These are phyloP conservation scores for Eulemur coronatus DNA, from an alignment of 2,797 vertebrate species.

Conservation along the genomic window DNA sequence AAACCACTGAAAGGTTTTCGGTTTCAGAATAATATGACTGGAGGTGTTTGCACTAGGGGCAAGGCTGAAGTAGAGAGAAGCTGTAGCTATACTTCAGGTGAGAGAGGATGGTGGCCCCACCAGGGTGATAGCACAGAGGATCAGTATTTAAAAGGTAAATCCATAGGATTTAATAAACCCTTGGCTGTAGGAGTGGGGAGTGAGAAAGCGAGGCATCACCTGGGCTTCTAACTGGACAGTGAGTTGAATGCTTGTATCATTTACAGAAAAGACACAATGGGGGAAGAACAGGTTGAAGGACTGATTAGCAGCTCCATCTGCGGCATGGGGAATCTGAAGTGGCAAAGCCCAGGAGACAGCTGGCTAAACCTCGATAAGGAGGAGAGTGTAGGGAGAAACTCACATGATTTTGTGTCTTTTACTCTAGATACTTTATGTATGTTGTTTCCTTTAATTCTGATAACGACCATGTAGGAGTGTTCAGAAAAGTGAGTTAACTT, in stretches of 20 bases:
- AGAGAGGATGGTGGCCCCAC: background rate
- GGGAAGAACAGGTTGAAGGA: background rate
- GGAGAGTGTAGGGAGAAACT: background rate
- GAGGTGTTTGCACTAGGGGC: background rate
- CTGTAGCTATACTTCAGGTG: background rate
- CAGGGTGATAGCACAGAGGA: background rate
- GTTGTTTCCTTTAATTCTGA: conserved; percentile 1
- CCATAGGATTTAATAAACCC: background rate
- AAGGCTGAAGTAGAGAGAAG: background rate
- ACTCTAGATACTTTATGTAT: background rate
- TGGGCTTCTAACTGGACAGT: background rate
- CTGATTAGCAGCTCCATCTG: background rate
- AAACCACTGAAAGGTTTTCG: background rate
- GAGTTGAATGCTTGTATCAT: background rate
- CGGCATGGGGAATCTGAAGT: background rate
- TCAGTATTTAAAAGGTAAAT: background rate
- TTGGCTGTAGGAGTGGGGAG: background rate
- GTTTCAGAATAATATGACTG: background rate
- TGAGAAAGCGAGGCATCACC: background rate
- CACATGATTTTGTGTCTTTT: background rate
- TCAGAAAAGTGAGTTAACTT: background rate
- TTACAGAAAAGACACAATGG: background rate
- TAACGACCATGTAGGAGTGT: background rate
- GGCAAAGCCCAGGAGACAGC: background rate
- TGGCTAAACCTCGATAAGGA: background rate